Percentiles rank a stretch among this genome's conserved stretches.
These are phyloP conservation scores for Phalera bucephala DNA, from an alignment of 2,888 invertebrate genomes.

Conservation along the genomic window DNA sequence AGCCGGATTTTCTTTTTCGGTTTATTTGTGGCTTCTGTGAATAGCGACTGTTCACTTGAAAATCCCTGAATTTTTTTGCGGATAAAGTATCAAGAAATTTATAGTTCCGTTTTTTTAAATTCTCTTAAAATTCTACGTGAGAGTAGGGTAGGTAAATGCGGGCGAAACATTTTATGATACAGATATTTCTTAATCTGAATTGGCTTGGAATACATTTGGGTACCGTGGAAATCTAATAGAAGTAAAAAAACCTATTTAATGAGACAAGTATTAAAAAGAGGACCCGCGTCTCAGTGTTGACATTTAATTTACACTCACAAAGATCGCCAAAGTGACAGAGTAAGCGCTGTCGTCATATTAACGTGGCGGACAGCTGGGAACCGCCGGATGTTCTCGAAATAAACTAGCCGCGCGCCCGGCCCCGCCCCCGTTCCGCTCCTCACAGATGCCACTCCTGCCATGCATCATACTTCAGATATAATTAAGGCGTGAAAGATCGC, in stretches of 20 bases:
- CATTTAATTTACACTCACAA: conserved; percentile 65
- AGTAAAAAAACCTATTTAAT: conserved; percentile 5
- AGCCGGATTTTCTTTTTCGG: not conserved
- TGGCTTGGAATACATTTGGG: not conserved
- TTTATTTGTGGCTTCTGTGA: not conserved
- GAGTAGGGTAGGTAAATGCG: not conserved
- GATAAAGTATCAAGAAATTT: not conserved
- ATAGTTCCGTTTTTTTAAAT: not conserved
- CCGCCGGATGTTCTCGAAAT: conserved; percentile 76
- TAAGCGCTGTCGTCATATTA: conserved; percentile 70
- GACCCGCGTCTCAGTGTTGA: conserved; percentile 42
- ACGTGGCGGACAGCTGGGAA: conserved; percentile 70
- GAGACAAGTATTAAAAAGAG: conserved; percentile 14
- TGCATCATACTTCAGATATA: conserved; percentile 64
- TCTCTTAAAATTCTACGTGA: not conserved
- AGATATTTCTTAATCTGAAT: too few species aligned
- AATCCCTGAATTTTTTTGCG: not conserved
- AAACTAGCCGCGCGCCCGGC: conserved; percentile 43
- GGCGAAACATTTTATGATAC: too few species aligned
- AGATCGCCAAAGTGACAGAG: conserved; percentile 61
- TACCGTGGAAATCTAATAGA: not conserved
- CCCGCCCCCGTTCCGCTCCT: conserved; percentile 20
- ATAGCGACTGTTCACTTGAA: not conserved
- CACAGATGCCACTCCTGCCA: conserved; percentile 60
- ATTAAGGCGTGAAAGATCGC: conserved; percentile 54